A percentile compares a stretch with the other conserved stretches of the same genome.
These are phyloP conservation scores for Xyliphius kryptos DNA, from an alignment of 2,113 vertebrate species.

Conservation along the genomic window DNA sequence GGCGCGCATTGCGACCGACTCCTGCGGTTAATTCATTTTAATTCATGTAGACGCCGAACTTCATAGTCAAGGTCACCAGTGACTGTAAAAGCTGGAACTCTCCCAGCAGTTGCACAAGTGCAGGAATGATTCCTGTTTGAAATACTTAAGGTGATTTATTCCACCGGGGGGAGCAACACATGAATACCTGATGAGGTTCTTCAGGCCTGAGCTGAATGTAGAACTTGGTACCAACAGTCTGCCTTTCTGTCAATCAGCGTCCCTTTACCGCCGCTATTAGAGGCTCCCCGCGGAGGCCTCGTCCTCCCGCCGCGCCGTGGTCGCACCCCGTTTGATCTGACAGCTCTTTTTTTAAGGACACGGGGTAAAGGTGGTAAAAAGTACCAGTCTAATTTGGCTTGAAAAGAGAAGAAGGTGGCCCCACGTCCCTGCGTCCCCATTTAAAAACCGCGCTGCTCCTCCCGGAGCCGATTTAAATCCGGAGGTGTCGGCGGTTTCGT, in stretches of 20 bases:
- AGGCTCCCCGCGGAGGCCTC: conserved; percentile 3
- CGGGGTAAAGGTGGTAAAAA: conserved; percentile 7
- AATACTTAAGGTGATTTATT: conserved; percentile 39
- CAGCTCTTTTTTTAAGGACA: background rate
- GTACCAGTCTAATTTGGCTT: background rate
- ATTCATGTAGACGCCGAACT: conserved; percentile 30
- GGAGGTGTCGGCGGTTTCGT: background rate
- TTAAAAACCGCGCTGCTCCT: background rate
- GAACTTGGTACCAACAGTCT: background rate
- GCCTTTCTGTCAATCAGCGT: conserved; percentile 24
- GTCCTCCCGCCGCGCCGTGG: too few relatives aligned
- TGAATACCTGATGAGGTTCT: conserved; percentile 29
- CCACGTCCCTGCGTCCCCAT: background rate
- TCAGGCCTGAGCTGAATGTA: conserved; percentile 6
- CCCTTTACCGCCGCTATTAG: conserved; percentile 23
- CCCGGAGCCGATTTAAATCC: background rate
- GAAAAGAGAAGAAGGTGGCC: too few relatives aligned
- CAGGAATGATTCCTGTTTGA: conserved; percentile 28
- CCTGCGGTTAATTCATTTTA: conserved; percentile 33
- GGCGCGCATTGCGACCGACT: conserved; percentile 29
- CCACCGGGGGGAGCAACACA: conserved; percentile 21
- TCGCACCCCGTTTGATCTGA: conserved; percentile 5
- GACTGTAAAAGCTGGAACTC: conserved; percentile 36
- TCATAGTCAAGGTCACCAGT: conserved; percentile 37
- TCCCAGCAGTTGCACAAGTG: conserved; percentile 24